Evolutionary conservation across 2,113 vertebrate species (phyloP), one percentile per base, ranked within the genome.

Genomic region (Tauraco erythrolophus): DNA sequence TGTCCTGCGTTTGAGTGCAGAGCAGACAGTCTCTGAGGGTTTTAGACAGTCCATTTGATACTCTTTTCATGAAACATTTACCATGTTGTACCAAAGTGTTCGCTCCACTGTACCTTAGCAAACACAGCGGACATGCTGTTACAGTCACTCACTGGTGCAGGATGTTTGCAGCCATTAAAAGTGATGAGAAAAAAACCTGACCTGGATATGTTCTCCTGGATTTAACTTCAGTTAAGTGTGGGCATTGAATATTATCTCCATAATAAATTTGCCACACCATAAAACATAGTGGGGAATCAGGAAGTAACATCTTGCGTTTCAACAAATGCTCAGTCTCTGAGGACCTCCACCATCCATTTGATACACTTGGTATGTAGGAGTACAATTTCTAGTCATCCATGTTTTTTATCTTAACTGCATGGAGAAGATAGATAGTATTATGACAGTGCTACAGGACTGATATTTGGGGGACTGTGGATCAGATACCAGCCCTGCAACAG

Each of bases 11-110:
- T 96, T 93, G 94, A 96, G 87, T 75, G 93, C 94, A 95, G 91
- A 95, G 94, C 95, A 97, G 95, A 95, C 93, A 95, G 88, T 93
- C 91, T 90, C 43, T 75, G 89, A 37, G 72, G 80, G 88, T 78
- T 94, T 97, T 95, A 94, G 94, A 70, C 76, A 75, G 89, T 92
- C 70, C 77, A 92, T 96, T 56, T 95, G 86, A 97, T 96, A 84
- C 91, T 89, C 95, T 84, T 95, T 97, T 93, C 96, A 96, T 95
- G 94, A 96, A 95, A 97, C 94, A 94, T 96, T 97, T 94, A 88
- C 94, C 71, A 46, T 72, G 95, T 94, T 80, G 93, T 85, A 92
- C 90, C 9, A 4, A 89, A 84, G 94, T 12, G 53, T 91, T 87
- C 77, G 37, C 78, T 80, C 83, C 95, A 84, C n/a, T 74, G 93